Evolutionary conservation across 1,140 invertebrate genomes (phyloP).

Genomic region (Drosophila kikkawai): DNA sequence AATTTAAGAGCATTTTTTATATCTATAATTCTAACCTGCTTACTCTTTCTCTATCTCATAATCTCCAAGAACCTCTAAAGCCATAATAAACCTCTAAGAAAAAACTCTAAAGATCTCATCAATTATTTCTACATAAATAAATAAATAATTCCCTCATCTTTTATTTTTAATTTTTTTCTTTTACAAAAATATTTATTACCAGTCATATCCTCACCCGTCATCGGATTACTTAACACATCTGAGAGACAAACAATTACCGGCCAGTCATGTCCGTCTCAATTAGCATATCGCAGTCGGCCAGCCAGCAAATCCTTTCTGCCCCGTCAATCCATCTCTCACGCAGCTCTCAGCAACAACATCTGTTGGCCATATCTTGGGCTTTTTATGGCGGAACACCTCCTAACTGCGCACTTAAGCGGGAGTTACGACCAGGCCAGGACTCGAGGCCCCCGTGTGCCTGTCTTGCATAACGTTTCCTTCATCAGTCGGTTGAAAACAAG

Average conservation of each 20-base stretch:
- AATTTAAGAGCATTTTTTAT: too few species aligned
- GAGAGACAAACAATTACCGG: conserved; percentile 29
- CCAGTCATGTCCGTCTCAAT: conserved; percentile 42
- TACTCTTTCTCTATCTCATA: background rate
- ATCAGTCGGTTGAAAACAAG: conserved; percentile 49
- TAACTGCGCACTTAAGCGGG: conserved; percentile 62
- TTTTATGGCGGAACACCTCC: conserved; percentile 52
- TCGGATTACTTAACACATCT: conserved; percentile 32
- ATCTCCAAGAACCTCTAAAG: background rate
- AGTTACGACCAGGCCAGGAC: conserved; percentile 49
- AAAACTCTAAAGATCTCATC: background rate
- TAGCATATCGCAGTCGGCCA: conserved; percentile 46
- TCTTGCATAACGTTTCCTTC: conserved; percentile 80
- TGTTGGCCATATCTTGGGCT: conserved; percentile 32
- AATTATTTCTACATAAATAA: conserved; percentile 3
- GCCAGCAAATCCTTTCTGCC: conserved; percentile 38
- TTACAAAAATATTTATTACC: conserved; percentile 1
- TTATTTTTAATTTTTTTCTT: background rate
- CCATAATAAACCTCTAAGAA: background rate
- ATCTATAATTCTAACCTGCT: background rate
- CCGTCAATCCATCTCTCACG: conserved; percentile 27
- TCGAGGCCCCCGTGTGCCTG: conserved; percentile 46
- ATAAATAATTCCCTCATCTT: background rate
- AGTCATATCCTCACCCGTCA: conserved; percentile 9
- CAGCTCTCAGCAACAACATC: conserved; percentile 21